Evolutionary conservation across 2,888 invertebrate genomes (phyloP), one percentile per base, ranked within the genome.

Genomic region (Cotesia congregata): DNA sequence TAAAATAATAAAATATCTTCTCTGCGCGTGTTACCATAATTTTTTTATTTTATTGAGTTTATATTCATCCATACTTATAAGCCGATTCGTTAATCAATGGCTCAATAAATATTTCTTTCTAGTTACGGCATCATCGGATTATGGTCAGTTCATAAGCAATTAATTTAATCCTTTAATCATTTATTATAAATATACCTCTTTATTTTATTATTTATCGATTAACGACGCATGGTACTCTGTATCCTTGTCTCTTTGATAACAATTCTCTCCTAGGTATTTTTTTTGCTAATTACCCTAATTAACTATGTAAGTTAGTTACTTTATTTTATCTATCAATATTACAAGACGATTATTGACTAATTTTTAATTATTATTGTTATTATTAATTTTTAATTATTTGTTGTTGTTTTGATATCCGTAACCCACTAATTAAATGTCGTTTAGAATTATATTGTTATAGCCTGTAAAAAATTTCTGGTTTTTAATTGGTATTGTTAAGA

Each of bases 41-140:
- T 72, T 71, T 72, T 73, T 41, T 39, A 40, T n/a, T 73, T 38
- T 61, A 67, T n/a, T 64, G 15, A 12, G 20, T 62, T 20, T 62
- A 62, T 62, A 17, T 62, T 62, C 15, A n/a, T 65, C 69, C 40
- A 30, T 12, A 60, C 12, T 12, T 50, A 50, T 50, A 12, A 50
- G 12, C 50, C 17, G 39, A 60, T 15, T 41, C 60, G 61, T 61
- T 6, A 60, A 38, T 60, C n/a, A 15, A 50, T 50, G 78, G 79
- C 79, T 78, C 77, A 85, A 86, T 81, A 78, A 77, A 85, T 82
- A 83, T 87, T 78, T 82, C 84, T 84, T 85, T 86, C 84, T 85
- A 88, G 86, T 84, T 83, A 81, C 86, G 84, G 80, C 87, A 86
- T 83, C 87, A 85, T 79, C 85, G 86, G 84, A 87, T 83, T 85